Percentiles rank a stretch among this genome's conserved stretches.
phyloP scores from a whole-genome alignment of 2,113 vertebrate genomes.

The Heterotilapia buettikoferi region DNA sequence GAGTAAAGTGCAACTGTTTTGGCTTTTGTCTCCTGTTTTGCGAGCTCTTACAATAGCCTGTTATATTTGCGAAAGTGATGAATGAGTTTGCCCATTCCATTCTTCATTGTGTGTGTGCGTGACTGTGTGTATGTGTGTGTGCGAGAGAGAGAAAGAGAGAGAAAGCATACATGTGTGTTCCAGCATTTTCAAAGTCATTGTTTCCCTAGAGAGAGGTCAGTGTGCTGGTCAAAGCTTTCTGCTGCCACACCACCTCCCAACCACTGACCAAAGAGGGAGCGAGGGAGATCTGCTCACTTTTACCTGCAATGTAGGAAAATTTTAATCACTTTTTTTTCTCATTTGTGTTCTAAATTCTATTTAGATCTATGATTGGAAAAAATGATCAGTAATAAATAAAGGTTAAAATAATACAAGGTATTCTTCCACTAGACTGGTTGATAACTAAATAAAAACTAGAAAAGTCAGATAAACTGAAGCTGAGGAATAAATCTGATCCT shows the following conservation, averaged over 20 bases:
- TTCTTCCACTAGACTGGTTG: neutral
- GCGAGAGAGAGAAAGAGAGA: neutral
- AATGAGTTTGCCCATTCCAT: slow-evolving; percentile 58
- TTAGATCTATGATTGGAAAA: neutral
- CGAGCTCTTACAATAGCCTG: slow-evolving; percentile 33
- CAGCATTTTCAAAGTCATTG: slow-evolving; percentile 69
- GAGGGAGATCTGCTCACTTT: neutral
- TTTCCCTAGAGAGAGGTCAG: slow-evolving; percentile 64
- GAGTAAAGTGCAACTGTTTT: slow-evolving; percentile 37
- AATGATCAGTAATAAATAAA: neutral
- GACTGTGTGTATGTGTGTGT: neutral
- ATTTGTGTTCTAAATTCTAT: neutral
- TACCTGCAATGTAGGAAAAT: neutral
- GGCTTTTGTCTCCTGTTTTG: slow-evolving; percentile 40
- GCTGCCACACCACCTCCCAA: slow-evolving; percentile 44
- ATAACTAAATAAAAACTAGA: neutral
- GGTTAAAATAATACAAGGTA: neutral
- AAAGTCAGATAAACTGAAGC: neutral
- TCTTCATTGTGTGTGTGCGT: slow-evolving; percentile 40
- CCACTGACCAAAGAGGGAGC: slow-evolving; percentile 20
- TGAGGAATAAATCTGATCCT: neutral
- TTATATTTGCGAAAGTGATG: slow-evolving; percentile 65
- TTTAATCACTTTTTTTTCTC: neutral
- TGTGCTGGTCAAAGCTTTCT: slow-evolving; percentile 64
- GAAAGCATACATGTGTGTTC: slow-evolving; percentile 14